Evolutionary conservation across 2,888 invertebrate genomes (phyloP), one percentile per base, ranked within the genome.

Genomic region (Folsomia candida): DNA sequence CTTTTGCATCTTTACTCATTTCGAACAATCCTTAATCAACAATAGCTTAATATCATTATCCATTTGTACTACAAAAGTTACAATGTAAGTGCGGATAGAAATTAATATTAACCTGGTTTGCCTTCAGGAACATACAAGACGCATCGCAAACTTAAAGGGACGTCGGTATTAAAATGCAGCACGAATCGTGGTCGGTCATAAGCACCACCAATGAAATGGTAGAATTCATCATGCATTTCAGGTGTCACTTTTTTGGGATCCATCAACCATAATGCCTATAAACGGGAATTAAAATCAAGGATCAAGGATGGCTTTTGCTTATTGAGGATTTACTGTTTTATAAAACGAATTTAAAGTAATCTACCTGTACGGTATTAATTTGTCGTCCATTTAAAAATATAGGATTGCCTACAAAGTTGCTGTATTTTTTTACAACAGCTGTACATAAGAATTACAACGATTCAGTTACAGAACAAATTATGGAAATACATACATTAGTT

Each of bases 351-450:
- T 59, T 63, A 66, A 51, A 51, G 78, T 72, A 79, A 47, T 62
- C 68, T 77, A 89, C 91, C 87, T 91, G 89, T 60, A 97, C 90
- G 62, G 91, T 90, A 83, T 98, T 98, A 0, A 91, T 90, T 83
- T 90, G 90, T 79, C 91, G 90, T 72, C 94, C 93, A 84, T 98
- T 97, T 25, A 98, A 85, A 80, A 88, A 90, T 81, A 99, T 94
- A 0, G 97, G 93, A 80, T 92, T 92, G 37, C 95, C 93, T 58
- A 99, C 94, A 83, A 98, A 98, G 84, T 97, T 97, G 83, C 97
- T 97, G 85, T 98, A 98, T 82, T 97, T 97, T 82, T 92, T 91
- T 24, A 97, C 92, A 58, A 97, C 90, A 77, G 86, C 91, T 90
- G 85, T 66, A 85, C 86, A 77, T 6, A 20, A 57, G 6, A 11